A percentile compares a stretch with the other conserved stretches of the same genome.
phyloP scores from a whole-genome alignment of 2,797 vertebrate species.

The Champsocephalus esox region DNA sequence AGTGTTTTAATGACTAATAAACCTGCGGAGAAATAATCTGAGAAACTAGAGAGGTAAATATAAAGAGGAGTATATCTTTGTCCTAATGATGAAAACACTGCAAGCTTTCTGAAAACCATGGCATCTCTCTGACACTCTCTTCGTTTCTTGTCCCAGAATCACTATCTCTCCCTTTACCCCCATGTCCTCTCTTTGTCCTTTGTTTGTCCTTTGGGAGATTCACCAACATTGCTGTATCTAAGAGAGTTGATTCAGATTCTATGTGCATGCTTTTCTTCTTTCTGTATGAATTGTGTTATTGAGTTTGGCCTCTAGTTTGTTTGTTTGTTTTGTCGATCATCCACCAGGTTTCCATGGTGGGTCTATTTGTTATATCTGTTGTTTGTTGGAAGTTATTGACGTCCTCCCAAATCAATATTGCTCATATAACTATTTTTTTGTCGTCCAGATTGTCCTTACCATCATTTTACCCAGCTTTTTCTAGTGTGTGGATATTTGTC shows the following conservation, averaged over 20 bases:
- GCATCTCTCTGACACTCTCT: background rate
- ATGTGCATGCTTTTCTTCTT: background rate
- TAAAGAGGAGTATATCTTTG: background rate
- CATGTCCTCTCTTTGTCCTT: background rate
- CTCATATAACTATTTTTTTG: background rate
- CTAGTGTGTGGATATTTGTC: background rate
- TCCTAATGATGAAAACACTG: background rate
- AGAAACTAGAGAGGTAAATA: background rate
- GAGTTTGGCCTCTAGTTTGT: background rate
- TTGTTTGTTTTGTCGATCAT: background rate
- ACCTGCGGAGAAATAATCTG: conserved; percentile 11
- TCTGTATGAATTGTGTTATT: background rate
- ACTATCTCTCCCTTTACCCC: background rate
- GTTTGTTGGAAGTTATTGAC: background rate
- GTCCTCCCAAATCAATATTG: background rate
- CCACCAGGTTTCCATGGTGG: background rate
- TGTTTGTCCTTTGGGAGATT: conserved; percentile 1
- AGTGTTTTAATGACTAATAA: conserved; percentile 48
- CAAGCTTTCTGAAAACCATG: background rate
- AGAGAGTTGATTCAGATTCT: no score
- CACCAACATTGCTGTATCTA: background rate
- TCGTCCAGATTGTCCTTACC: background rate
- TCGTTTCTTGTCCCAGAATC: background rate
- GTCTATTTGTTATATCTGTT: no score
- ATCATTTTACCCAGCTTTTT: background rate